A percentile compares a stretch with the other conserved stretches of the same genome.
These are phyloP conservation scores for Ophion slaviceki DNA, from an alignment of 2,888 invertebrate species.

Conservation along the genomic window DNA sequence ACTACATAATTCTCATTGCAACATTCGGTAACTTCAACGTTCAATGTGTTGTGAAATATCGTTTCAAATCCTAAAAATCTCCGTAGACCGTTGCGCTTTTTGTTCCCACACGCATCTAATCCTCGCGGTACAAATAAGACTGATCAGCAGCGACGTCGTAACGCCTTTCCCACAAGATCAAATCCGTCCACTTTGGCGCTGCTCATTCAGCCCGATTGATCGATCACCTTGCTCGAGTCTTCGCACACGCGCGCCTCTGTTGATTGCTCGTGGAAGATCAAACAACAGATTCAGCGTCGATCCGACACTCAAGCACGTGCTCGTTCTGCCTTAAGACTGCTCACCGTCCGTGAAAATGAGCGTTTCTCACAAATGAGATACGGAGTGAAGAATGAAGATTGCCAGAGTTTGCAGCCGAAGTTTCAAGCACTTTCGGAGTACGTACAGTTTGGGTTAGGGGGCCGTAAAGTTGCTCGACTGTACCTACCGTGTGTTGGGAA, in stretches of 20 bases:
- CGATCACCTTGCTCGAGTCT: background rate
- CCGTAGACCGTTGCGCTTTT: background rate
- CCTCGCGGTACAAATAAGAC: background rate
- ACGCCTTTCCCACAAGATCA: no score
- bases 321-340: background rate
- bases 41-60: background rate
- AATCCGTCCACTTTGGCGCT: no score
- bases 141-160: no score
- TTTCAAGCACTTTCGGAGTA: conserved; percentile 19
- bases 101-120: background rate
- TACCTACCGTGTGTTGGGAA: conserved; percentile 5
- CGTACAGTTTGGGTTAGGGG: conserved; percentile 3
- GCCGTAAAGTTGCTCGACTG: conserved; percentile 19
- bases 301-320: background rate
- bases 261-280: background rate
- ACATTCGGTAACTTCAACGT: background rate
- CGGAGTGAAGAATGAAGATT: conserved; percentile 19
- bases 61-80: background rate
- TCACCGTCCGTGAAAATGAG: conserved; percentile 1
- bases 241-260: background rate
- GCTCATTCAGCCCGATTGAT: no score
- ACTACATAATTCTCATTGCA: no score
- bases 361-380: conserved; percentile 9
- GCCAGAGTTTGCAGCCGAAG: conserved; percentile 13
- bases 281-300: background rate